Evolutionary conservation across 2,113 vertebrate genomes (phyloP).

Genomic region (Antechinus stuartii): DNA sequence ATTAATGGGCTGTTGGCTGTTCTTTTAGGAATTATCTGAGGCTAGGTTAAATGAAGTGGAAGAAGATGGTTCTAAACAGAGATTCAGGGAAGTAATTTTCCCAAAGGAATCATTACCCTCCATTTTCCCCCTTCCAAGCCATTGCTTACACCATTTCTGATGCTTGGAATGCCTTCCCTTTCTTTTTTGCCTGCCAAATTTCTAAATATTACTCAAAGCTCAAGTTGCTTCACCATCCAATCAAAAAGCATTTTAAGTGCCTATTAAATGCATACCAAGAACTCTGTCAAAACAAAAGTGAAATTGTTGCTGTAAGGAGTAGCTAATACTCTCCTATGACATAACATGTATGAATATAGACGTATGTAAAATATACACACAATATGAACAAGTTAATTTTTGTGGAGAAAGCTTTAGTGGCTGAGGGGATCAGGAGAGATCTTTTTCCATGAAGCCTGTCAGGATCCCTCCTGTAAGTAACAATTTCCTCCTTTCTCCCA

Average conservation of each 20-base stretch:
- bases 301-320: not conserved
- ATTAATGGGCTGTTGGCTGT: not conserved
- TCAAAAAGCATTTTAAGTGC: not conserved
- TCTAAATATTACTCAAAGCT: not conserved
- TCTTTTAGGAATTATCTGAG: not conserved
- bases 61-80: not conserved
- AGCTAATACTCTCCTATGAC: not conserved
- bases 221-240: not conserved
- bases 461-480: not conserved
- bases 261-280: not conserved
- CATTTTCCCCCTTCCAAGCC: not conserved
- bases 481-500: not conserved
- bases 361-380: not conserved
- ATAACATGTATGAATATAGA: not conserved
- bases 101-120: not conserved
- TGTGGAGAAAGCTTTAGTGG: not conserved
- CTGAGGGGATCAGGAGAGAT: not conserved
- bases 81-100: not conserved
- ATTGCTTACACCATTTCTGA: not conserved
- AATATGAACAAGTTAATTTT: not conserved
- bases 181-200: not conserved
- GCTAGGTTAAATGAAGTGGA: not conserved
- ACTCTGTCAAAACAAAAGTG: not conserved
- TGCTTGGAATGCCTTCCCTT: not conserved
- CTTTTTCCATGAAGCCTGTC: not conserved